Evolutionary conservation across 2,113 vertebrate genomes (phyloP).

Genomic region (Nyctereutes procyonoides): DNA sequence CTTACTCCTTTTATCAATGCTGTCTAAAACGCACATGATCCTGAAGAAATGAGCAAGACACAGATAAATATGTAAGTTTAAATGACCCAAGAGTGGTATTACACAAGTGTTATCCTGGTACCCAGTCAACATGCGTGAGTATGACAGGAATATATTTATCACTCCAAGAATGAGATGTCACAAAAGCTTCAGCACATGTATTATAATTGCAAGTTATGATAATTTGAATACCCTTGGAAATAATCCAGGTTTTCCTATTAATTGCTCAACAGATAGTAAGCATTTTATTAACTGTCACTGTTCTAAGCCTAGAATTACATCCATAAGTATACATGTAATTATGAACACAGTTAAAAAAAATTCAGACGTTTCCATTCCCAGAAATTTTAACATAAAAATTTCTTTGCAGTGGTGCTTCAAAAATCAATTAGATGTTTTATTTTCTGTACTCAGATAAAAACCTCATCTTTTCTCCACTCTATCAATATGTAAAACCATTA

Average conservation of each 20-base stretch:
- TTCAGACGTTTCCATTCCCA: background rate
- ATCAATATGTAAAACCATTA: background rate
- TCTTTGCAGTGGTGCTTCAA: background rate
- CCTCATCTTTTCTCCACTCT: background rate
- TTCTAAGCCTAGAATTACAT: background rate
- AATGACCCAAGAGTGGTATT: background rate
- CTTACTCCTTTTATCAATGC: background rate
- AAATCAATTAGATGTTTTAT: background rate
- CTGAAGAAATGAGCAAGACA: background rate
- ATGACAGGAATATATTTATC: background rate
- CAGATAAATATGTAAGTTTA: background rate
- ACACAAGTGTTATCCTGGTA: background rate
- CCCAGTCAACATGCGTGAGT: background rate
- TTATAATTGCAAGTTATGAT: background rate
- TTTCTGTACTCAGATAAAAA: background rate
- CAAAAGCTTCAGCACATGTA: background rate
- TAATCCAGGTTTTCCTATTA: background rate
- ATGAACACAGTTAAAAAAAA: background rate
- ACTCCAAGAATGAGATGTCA: background rate
- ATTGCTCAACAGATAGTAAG: background rate
- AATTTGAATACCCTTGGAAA: background rate
- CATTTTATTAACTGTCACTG: background rate
- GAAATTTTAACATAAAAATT: background rate
- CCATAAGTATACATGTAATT: background rate
- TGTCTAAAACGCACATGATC: background rate